Percentiles rank a stretch among this genome's conserved stretches.
phyloP scores from a whole-genome alignment of 1,140 invertebrate genomes.

The Saccostrea glomerata region DNA sequence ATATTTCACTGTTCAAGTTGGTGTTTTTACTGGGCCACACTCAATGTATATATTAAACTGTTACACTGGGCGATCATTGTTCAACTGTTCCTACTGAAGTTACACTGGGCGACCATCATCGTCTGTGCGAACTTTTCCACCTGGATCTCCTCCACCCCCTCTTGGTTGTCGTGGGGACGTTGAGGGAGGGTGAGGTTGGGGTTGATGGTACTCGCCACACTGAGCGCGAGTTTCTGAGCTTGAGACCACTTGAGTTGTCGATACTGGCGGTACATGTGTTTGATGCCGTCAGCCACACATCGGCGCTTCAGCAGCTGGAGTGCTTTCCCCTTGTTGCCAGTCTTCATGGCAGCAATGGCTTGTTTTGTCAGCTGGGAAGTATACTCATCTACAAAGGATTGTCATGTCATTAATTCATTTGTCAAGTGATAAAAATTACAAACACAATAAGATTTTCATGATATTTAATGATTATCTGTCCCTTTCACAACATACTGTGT shows the following conservation, averaged over 20 bases:
- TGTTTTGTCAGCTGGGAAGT: constrained; percentile 33
- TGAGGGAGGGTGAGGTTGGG: background rate
- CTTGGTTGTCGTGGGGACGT: background rate
- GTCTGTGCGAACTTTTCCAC: constrained; percentile 43
- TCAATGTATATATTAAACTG: background rate
- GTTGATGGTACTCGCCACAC: background rate
- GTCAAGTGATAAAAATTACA: background rate
- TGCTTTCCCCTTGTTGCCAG: constrained; percentile 42
- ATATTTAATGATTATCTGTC: background rate
- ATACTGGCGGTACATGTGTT: constrained; percentile 49
- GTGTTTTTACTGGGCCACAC: background rate
- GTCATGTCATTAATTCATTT: background rate
- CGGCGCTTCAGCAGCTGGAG: constrained; percentile 41
- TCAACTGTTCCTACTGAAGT: constrained; percentile 12
- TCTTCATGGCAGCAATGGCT: constrained; percentile 36
- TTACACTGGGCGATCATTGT: background rate
- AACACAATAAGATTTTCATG: background rate
- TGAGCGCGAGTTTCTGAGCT: background rate
- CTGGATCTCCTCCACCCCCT: constrained; percentile 29
- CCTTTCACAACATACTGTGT: background rate
- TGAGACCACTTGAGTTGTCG: constrained; percentile 46
- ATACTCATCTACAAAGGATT: constrained; percentile 44
- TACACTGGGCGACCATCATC: constrained; percentile 51
- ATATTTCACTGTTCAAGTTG: background rate
- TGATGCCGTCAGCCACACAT: constrained; percentile 52